Conservation (phyloP, 2,888 invertebrate species). For the Cryptops parisi region DNA sequence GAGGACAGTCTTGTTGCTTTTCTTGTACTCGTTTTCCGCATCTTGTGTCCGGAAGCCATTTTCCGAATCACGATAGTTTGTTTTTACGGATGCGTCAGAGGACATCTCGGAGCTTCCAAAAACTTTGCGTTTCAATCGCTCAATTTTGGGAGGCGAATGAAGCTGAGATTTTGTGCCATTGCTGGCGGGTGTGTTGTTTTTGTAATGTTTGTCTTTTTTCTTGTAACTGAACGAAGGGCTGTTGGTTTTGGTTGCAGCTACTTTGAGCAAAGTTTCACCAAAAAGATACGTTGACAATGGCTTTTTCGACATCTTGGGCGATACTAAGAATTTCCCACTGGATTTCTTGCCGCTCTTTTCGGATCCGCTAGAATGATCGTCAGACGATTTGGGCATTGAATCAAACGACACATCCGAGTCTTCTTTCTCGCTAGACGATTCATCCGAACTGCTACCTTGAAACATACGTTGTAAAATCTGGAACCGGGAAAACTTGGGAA, state of each 20-base stretch:
- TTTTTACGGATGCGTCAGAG: neutral
- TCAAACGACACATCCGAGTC: neutral
- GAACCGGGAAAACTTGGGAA: neutral
- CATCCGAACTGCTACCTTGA: neutral
- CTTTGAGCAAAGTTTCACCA: slow-evolving; percentile 1
- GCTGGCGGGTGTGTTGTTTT: neutral
- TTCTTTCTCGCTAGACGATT: neutral
- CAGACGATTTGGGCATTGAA: neutral
- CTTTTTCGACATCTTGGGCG: neutral
- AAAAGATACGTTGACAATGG: slow-evolving; percentile 4
- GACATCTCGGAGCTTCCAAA: neutral
- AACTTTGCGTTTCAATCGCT: slow-evolving; percentile 4
- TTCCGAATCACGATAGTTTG: neutral
- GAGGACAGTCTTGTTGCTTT: neutral
- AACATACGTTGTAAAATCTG: slow-evolving; percentile 1
- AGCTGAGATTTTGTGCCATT: neutral
- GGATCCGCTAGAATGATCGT: too few species aligned
- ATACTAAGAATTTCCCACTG: neutral
- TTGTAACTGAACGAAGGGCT: neutral
- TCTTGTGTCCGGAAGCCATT: neutral
- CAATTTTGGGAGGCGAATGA: neutral
- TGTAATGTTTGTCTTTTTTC: neutral
- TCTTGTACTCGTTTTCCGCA: neutral
- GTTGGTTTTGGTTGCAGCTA: neutral
- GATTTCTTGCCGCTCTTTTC: too few species aligned